Evolutionary conservation across 2,797 vertebrate genomes (phyloP).

Genomic region (Alcedo atthis): DNA sequence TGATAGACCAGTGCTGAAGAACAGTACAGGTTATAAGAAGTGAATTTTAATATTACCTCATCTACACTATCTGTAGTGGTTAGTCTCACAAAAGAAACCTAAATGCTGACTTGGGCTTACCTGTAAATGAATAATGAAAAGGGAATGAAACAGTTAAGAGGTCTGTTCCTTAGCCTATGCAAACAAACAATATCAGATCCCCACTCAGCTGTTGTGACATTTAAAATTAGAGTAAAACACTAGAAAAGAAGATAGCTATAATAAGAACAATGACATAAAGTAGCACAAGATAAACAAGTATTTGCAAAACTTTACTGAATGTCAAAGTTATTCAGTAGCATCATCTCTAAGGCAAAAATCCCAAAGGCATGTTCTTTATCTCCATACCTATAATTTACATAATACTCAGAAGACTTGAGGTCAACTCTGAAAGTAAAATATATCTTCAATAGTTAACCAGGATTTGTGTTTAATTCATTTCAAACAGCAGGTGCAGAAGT

Average conservation of each 20-base stretch:
- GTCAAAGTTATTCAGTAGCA: background rate
- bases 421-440: conserved; percentile 28
- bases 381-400: background rate
- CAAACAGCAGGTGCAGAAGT: background rate
- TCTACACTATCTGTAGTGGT: background rate
- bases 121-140: background rate
- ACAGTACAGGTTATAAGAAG: background rate
- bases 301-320: conserved; percentile 20
- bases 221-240: background rate
- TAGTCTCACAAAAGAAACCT: background rate
- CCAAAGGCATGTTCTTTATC: background rate
- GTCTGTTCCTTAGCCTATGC: background rate
- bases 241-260: background rate
- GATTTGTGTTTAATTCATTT: background rate
- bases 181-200: background rate
- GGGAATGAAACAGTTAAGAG: background rate
- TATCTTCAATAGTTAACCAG: background rate
- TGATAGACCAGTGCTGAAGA: background rate
- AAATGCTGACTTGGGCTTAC: background rate
- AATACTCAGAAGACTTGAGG: background rate
- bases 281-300: background rate
- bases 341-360: background rate
- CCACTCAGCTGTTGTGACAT: background rate
- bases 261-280: background rate
- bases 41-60: background rate